Evolutionary conservation across 2,888 invertebrate genomes (phyloP), one percentile per base, ranked within the genome.

Genomic region (Ptycholaimellus sp.): DNA sequence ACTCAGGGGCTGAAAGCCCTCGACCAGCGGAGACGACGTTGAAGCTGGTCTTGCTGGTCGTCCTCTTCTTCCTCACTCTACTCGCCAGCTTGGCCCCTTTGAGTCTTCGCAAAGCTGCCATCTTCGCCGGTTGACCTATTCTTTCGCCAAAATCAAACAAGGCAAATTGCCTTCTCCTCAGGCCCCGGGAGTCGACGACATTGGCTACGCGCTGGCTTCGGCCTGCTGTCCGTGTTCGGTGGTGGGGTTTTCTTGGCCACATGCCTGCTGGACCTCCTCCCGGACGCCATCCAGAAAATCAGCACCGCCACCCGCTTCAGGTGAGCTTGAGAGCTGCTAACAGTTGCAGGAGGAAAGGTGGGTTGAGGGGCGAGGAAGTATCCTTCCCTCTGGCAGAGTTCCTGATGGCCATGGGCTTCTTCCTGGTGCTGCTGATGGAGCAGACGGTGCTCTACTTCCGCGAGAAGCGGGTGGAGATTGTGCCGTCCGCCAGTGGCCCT

Each of bases 221-320:
- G 62, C 41, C 50, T 62, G 17, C 44, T 67, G 20, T 66, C 61
- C 40, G 68, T 68, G 47, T 67, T 61, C 50, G 67, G 66, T 25
- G 68, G 64, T 3, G 68, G 70, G 11, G 69, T 70, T 1, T 70
- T 70, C 49, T 54, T 70, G 37, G 67, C 62, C 0, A 68, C 68
- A 2, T 68, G 68, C 42, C 52, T 70, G 16, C 50, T 70, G 28
- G 68, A 69, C 48, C 49, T 70, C 11, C 59, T 69, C n/a, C 69
- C 69, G 1, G 66, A 66, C 44, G 65, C 66, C 2, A 52, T 60
- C 22, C 59, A 61, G 21, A 57, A 52, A 7, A 36, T 55, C 2
- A 42, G 47, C 2, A 52, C 57, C 30, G 7, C 18, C 9, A 20
- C 6, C 21, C 14, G 7, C 22, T 37, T 18, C 4, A 22, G 19